Base-by-base conservation (phyloP, 1,140 invertebrate genomes). In the Microplitis mediator region DNA sequence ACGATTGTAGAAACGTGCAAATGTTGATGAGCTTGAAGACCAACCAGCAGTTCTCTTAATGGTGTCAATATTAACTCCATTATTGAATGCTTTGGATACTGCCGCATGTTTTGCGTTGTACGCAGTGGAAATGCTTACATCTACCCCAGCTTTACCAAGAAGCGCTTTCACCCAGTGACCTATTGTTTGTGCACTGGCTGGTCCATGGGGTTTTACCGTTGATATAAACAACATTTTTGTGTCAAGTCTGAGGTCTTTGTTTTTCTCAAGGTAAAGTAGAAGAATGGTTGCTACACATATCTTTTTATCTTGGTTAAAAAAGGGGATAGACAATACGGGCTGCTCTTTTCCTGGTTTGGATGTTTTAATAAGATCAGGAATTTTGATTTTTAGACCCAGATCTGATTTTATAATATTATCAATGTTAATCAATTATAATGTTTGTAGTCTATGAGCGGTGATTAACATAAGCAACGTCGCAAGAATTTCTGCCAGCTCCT, bases 371-470 rank as follows among this genome's bases (percentile, higher is more conserved):
- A 50, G 32, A 4, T 75, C 70, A 32, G 64, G 35, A 13, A 72
- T 75, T 69, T 70, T 58, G 9, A 75, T 72, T 16, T 54, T 61
- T 13, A 69, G 8, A 4, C 60, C 51, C 16, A 14, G 9, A 16
- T 54, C 31, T 54, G 58, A 58, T 45, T 35, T 31, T 39, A 5
- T 45, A 34, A 75, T 75, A 23, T 72, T 69, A 45, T 50, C 39
- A 34, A 69, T 69, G 11, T 65, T 65, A 31, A 75, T 75, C 32
- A 60, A 14, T 23, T 65, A 14, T 13, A 75, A 34, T 13, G 74
- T 75, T 65, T 75, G 74, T 3, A 69, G 6, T 31, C 71, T 61
- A 36, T 76, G 74, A 9, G 71, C 68, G 14, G 74, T 76, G 3
- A 51, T 51, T 13, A 73, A 34, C 9, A 60, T 52, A 13, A 70